phyloP scores from a whole-genome alignment of 2,888 invertebrate genomes.

The Rhogogaster chlorosoma region DNA sequence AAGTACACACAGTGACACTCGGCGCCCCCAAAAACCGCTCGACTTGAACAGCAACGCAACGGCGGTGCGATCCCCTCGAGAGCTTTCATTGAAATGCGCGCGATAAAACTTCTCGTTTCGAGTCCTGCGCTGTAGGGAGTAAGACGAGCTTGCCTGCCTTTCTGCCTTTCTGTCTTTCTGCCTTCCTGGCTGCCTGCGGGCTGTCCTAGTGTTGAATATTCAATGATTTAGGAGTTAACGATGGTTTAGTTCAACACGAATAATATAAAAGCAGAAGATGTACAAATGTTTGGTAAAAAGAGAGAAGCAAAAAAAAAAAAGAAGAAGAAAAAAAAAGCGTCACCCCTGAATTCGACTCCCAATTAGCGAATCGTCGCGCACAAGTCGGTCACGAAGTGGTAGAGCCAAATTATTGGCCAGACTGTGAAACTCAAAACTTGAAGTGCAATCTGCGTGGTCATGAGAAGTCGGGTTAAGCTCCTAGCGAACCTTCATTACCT shows the following conservation, averaged over 20 bases:
- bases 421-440: conserved; percentile 6
- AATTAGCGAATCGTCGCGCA: not conserved
- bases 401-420: not conserved
- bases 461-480: conserved; percentile 31
- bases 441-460: conserved; percentile 19
- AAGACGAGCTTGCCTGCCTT: conserved; percentile 12
- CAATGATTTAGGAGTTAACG: conserved; percentile 36
- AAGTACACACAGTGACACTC: conserved; percentile 35
- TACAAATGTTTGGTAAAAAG: not conserved
- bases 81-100: conserved; percentile 58
- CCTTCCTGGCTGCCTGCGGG: not conserved
- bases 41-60: conserved; percentile 35
- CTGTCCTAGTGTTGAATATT: conserved; percentile 41
- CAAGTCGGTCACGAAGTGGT: not conserved
- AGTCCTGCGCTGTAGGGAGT: conserved; percentile 49
- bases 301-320: not conserved
- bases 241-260: conserved; percentile 18
- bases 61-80: conserved; percentile 48
- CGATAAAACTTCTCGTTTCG: conserved; percentile 63
- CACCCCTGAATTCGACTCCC: not conserved
- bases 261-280: not conserved
- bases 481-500: not conserved
- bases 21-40: conserved; percentile 35
- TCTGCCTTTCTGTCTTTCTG: not conserved
- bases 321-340: not conserved